Percentiles rank a stretch among this genome's conserved stretches.
These are phyloP conservation scores for Indicator indicator DNA, from an alignment of 2,113 vertebrate genomes.

Conservation along the genomic window DNA sequence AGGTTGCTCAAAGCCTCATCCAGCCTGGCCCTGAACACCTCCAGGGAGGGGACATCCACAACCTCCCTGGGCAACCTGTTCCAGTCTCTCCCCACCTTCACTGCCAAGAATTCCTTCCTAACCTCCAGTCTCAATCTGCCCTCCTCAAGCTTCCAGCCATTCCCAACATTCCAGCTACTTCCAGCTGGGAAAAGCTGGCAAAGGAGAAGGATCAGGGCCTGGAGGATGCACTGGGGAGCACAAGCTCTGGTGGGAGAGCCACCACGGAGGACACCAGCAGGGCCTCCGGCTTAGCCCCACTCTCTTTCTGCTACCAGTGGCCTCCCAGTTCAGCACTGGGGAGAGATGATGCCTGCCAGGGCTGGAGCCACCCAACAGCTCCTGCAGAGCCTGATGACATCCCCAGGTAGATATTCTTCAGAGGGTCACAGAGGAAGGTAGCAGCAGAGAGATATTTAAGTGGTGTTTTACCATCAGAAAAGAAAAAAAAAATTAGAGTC, in stretches of 20 bases:
- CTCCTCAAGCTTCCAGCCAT: too few species aligned
- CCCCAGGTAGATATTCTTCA: neutral
- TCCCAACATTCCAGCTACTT: fast-evolving
- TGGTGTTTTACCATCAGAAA: neutral
- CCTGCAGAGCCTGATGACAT: fast-evolving
- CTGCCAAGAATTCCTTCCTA: too few species aligned
- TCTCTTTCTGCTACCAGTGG: neutral
- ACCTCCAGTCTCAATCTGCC: too few species aligned
- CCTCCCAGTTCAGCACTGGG: neutral
- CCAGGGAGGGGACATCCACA: too few species aligned
- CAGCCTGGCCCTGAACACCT: too few species aligned
- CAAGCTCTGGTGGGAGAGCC: neutral
- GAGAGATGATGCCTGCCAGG: neutral
- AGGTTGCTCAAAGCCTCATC: too few species aligned
- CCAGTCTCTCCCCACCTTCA: too few species aligned
- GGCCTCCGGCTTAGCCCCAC: neutral
- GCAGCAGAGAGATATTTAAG: neutral
- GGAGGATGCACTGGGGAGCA: fast-evolving
- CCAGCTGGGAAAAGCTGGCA: neutral
- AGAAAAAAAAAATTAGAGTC: conserved; percentile 40
- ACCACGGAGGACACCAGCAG: fast-evolving
- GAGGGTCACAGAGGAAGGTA: neutral
- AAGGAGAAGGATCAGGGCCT: neutral
- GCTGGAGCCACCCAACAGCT: neutral
- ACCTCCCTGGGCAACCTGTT: too few species aligned